Evolutionary conservation across 2,888 invertebrate genomes (phyloP).

Genomic region (Frankliniella fusca): DNA sequence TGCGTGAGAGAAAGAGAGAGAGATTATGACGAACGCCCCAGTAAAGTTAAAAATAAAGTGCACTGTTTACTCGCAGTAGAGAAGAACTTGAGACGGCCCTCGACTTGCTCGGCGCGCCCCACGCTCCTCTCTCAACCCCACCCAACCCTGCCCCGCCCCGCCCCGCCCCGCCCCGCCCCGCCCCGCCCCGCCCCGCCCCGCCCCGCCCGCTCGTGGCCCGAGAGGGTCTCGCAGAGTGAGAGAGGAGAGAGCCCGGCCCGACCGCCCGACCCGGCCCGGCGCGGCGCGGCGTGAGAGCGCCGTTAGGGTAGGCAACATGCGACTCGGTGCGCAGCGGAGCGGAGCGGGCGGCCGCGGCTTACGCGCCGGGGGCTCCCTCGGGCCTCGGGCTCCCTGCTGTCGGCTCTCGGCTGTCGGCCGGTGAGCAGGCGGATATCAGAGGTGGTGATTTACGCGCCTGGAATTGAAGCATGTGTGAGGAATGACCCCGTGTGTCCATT

Average conservation of each 20-base stretch:
- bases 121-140: background rate
- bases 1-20: background rate
- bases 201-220: background rate
- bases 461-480: background rate
- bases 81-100: background rate
- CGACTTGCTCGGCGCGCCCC: background rate
- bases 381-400: background rate
- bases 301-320: background rate
- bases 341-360: background rate
- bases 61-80: background rate
- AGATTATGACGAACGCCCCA: background rate
- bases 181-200: background rate
- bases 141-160: background rate
- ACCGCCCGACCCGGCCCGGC: background rate
- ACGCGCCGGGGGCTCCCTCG: background rate
- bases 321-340: background rate
- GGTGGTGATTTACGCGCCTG: background rate
- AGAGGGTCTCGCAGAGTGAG: background rate
- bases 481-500: background rate
- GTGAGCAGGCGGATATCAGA: background rate
- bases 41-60: constrained; percentile 5
- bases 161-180: background rate
- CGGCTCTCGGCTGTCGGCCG: too few relatives aligned
- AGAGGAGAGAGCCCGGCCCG: background rate
- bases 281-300: background rate